Evolutionary conservation across 1,140 invertebrate genomes (phyloP).

Genomic region (Brachionus rubens): DNA sequence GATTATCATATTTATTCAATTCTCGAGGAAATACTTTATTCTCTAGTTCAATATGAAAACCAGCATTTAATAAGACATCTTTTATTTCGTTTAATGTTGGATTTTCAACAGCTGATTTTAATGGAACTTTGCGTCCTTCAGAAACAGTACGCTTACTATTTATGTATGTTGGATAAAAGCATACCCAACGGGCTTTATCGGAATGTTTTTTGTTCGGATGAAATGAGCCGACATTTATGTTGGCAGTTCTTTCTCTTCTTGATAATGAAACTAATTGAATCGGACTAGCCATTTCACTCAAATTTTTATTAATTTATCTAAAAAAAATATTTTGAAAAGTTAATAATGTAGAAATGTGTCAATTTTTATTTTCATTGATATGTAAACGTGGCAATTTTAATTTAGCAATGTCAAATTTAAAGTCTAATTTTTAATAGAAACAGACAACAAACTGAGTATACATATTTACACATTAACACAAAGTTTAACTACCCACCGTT

Average conservation of each 20-base stretch:
- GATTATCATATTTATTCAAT: constrained; percentile 76
- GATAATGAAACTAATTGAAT: constrained; percentile 28
- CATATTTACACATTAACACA: no score
- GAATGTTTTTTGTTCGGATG: constrained; percentile 26
- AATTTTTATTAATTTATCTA: not conserved
- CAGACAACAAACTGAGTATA: no score
- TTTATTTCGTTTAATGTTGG: constrained; percentile 87
- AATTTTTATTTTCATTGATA: no score
- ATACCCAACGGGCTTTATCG: constrained; percentile 70
- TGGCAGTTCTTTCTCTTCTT: constrained; percentile 43
- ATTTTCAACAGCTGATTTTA: constrained; percentile 84
- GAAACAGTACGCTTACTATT: constrained; percentile 86
- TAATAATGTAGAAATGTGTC: no score
- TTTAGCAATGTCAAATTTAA: no score
- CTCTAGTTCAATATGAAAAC: constrained; percentile 81
- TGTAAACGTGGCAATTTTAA: no score
- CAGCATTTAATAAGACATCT: constrained; percentile 78
- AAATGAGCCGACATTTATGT: constrained; percentile 43
- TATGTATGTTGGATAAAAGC: constrained; percentile 91
- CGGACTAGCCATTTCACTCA: not conserved
- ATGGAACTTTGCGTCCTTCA: constrained; percentile 77
- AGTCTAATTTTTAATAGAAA: no score
- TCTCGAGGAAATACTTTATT: constrained; percentile 91
- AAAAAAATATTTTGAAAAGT: not conserved
- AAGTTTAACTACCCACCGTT: no score